Conservation (phyloP, 2,113 vertebrate species). For the Panthera tigris region DNA sequence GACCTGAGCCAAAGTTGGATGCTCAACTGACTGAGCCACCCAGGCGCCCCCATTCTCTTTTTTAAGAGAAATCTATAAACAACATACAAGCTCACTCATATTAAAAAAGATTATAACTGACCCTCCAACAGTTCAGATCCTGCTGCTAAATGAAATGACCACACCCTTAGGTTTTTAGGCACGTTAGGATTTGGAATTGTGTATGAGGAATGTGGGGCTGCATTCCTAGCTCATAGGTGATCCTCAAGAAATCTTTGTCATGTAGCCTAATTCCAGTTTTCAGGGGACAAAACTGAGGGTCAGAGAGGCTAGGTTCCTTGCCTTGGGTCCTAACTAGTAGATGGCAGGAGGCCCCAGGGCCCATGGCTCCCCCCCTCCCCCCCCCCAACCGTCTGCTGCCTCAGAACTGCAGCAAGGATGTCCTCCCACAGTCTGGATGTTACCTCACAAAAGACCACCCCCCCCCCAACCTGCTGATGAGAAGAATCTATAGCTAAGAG, state of each 20-base stretch:
- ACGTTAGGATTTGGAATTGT: not conserved
- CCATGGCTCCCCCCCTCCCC: not conserved
- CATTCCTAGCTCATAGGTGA: not conserved
- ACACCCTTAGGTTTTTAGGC: fast-evolving
- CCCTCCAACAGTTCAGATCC: no score
- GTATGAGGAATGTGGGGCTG: not conserved
- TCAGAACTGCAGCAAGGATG: not conserved
- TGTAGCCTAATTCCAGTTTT: not conserved
- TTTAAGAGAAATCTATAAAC: not conserved
- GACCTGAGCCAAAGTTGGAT: no score
- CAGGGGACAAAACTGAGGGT: not conserved
- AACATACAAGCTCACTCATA: not conserved
- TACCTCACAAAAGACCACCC: not conserved
- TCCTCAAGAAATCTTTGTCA: not conserved
- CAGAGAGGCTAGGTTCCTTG: not conserved
- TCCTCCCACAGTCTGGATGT: not conserved
- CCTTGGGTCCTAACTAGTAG: not conserved
- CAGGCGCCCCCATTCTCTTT: not conserved
- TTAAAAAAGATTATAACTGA: not conserved
- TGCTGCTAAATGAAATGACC: not conserved
- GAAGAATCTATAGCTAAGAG: not conserved
- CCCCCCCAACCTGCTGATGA: not conserved
- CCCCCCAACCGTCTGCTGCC: no score
- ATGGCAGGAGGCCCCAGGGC: not conserved
- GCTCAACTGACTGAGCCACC: no score